phyloP scores from a whole-genome alignment of 2,113 vertebrate genomes.

The Ophiodon elongatus region DNA sequence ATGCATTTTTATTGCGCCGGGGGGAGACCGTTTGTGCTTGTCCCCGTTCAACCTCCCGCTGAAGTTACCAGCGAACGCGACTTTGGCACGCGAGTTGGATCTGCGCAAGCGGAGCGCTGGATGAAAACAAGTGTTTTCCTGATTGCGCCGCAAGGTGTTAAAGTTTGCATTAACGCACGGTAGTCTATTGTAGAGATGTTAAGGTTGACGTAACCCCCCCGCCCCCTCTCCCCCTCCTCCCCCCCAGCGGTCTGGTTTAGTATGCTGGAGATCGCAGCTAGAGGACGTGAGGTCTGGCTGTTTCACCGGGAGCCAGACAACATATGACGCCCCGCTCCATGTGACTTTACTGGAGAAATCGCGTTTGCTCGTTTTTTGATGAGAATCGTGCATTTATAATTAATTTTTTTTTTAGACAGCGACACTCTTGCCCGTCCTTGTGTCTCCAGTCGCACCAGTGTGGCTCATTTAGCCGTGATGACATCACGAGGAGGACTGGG shows the following conservation, averaged over 20 bases:
- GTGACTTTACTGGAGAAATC: conserved; percentile 62
- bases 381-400: conserved; percentile 40
- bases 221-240: not conserved
- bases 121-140: conserved; percentile 71
- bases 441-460: conserved; percentile 60
- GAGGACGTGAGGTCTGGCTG: conserved; percentile 81
- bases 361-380: conserved; percentile 34
- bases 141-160: conserved; percentile 66
- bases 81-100: conserved; percentile 66
- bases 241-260: conserved; percentile 72
- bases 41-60: conserved; percentile 75
- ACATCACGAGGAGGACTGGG: conserved; percentile 69
- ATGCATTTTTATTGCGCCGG: conserved; percentile 43
- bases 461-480: conserved; percentile 71
- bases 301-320: conserved; percentile 75
- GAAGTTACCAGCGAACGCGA: conserved; percentile 73
- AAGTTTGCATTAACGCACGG: conserved; percentile 75
- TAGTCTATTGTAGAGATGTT: conserved; percentile 68
- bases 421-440: conserved; percentile 54
- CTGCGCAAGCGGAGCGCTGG: conserved; percentile 56
- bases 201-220: conserved; percentile 77
- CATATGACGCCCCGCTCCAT: conserved; percentile 70
- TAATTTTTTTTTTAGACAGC: not conserved
- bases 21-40: conserved; percentile 41
- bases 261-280: conserved; percentile 78